A percentile compares a stretch with the other conserved stretches of the same genome.
phyloP scores from a whole-genome alignment of 2,113 vertebrate species.

The Oreochromis spilurus region DNA sequence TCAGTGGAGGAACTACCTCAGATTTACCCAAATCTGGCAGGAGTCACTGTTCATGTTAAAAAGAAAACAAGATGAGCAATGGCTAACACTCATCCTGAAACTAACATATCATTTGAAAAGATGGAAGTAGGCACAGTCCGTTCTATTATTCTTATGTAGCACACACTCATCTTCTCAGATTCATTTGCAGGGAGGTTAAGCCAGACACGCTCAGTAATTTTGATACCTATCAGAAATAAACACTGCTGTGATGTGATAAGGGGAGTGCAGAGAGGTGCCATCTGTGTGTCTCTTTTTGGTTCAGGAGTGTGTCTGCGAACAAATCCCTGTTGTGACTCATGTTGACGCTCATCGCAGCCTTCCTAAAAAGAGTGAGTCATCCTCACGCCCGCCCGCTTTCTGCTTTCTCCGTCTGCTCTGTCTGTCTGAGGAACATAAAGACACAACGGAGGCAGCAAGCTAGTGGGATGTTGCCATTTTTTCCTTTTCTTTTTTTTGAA shows the following conservation, averaged over 20 bases:
- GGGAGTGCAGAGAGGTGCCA: slow-evolving; percentile 39
- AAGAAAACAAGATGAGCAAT: background rate
- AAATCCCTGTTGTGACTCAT: slow-evolving; percentile 54
- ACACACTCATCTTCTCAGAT: background rate
- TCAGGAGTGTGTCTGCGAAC: slow-evolving; percentile 31
- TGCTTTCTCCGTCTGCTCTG: slow-evolving; percentile 26
- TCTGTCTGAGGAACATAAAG: slow-evolving; percentile 33
- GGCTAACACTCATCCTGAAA: background rate
- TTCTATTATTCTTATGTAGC: background rate
- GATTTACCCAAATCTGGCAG: background rate
- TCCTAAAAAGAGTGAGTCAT: slow-evolving; percentile 61
- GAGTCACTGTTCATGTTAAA: background rate
- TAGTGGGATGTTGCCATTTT: background rate
- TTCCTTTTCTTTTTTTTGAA: background rate
- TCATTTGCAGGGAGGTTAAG: background rate
- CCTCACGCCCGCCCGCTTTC: slow-evolving; percentile 22
- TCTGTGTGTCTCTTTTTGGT: slow-evolving; percentile 53
- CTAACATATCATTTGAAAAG: background rate
- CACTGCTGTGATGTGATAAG: background rate
- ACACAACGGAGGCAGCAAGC: slow-evolving; percentile 4
- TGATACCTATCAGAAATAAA: slow-evolving; percentile 26
- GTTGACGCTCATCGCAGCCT: slow-evolving; percentile 52
- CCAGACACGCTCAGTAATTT: background rate
- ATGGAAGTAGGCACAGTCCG: background rate
- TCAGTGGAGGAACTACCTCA: background rate